A percentile compares a stretch with the other conserved stretches of the same genome.
Conservation (phyloP, 2,113 vertebrate genomes). For the Rhea americana region DNA sequence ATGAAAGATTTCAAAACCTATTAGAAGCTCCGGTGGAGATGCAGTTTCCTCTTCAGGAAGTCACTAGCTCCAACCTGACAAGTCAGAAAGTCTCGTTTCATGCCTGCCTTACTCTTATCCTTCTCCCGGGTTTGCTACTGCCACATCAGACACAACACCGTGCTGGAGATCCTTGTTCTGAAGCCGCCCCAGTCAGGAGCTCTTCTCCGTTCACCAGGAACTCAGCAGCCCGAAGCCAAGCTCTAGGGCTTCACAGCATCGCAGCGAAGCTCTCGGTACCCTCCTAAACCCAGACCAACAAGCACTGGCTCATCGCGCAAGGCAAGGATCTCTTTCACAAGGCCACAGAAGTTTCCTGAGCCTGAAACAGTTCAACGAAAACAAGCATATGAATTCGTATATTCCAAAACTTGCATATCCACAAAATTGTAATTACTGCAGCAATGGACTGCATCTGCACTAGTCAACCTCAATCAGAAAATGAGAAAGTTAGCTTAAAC, state of each 20-base stretch:
- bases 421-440: neutral
- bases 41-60: neutral
- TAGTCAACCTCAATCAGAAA: neutral
- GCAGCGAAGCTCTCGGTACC: fast-evolving
- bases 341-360: neutral
- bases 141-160: neutral
- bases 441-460: neutral
- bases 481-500: neutral
- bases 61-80: neutral
- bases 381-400: neutral
- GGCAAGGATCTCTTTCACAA: neutral
- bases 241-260: neutral
- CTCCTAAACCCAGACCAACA: neutral
- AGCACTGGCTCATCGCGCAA: fast-evolving
- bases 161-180: fast-evolving
- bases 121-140: neutral
- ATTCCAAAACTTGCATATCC: neutral
- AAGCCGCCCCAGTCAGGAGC: neutral
- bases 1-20: neutral
- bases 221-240: neutral
- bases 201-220: neutral
- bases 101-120: neutral
- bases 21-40: neutral
- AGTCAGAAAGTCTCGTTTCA: neutral
- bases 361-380: neutral